These are phyloP conservation scores for Paramacrobiotus metropolitanus DNA, from an alignment of 1,140 invertebrate species.

Conservation along the genomic window DNA sequence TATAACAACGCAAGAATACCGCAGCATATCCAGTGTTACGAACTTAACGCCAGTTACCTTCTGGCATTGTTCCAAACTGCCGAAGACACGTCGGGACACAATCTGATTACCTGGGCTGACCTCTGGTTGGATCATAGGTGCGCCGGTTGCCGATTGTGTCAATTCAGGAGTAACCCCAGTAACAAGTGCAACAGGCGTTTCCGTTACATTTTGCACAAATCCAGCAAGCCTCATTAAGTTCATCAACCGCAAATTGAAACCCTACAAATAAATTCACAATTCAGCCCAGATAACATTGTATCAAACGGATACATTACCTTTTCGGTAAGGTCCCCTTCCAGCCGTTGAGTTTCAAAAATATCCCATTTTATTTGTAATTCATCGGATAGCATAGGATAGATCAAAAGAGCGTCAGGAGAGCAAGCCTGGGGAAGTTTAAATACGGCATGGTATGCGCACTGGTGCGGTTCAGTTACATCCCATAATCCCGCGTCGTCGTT, in stretches of 20 bases:
- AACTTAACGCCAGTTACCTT: background rate
- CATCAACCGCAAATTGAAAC: background rate
- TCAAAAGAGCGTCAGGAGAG: background rate
- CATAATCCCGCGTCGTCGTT: background rate
- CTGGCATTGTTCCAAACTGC: background rate
- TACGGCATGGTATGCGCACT: background rate
- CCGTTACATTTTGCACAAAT: background rate
- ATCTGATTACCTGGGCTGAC: background rate
- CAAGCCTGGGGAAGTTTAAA: background rate
- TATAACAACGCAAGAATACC: too few species aligned
- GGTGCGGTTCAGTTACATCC: background rate
- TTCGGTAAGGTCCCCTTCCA: background rate
- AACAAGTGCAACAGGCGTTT: background rate
- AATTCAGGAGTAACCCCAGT: background rate
- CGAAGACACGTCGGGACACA: background rate
- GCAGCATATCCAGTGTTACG: background rate
- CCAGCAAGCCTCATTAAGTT: background rate
- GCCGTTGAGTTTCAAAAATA: background rate
- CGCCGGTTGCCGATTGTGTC: background rate
- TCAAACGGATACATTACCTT: slow-evolving; percentile 22
- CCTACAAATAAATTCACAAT: slow-evolving; percentile 9
- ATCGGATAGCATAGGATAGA: background rate
- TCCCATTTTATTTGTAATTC: background rate
- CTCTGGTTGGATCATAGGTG: background rate
- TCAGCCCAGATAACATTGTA: slow-evolving; percentile 21